These are phyloP conservation scores for Drosophila leontia DNA, from an alignment of 1,140 invertebrate genomes.

Conservation along the genomic window DNA sequence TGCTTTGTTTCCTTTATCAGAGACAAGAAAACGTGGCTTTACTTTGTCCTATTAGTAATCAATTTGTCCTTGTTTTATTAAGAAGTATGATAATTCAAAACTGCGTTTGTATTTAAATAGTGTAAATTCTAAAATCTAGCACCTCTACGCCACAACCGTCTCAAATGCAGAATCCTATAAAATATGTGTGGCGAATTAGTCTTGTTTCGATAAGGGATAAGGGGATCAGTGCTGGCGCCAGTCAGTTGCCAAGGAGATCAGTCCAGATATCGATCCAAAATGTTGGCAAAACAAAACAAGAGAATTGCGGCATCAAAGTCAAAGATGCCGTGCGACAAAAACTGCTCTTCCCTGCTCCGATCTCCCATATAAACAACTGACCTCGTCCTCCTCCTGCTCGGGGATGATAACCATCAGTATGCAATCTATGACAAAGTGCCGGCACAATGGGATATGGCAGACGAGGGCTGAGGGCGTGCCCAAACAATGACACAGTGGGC, in stretches of 20 bases:
- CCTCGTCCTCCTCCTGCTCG: slow-evolving; percentile 11
- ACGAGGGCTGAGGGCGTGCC: slow-evolving; percentile 56
- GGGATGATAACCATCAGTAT: slow-evolving; percentile 67
- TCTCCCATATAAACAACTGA: slow-evolving; percentile 51
- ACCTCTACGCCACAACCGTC: neutral
- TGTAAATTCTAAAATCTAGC: neutral
- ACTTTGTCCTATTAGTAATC: neutral
- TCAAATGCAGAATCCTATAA: neutral
- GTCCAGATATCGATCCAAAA: slow-evolving; percentile 49
- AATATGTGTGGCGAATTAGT: slow-evolving; percentile 31
- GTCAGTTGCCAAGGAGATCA: slow-evolving; percentile 60
- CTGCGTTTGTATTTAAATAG: neutral
- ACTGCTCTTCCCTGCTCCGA: slow-evolving; percentile 47
- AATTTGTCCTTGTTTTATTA: neutral
- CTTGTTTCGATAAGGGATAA: slow-evolving; percentile 15
- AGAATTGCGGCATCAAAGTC: slow-evolving; percentile 60
- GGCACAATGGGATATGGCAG: slow-evolving; percentile 41
- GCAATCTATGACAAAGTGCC: slow-evolving; percentile 68
- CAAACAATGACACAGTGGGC: slow-evolving; percentile 83
- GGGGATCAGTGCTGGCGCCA: slow-evolving; percentile 48
- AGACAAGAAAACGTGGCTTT: neutral
- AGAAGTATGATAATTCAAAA: neutral
- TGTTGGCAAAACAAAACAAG: slow-evolving; percentile 75
- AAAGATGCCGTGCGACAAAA: slow-evolving; percentile 68
- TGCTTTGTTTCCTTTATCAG: neutral